Percentiles rank a stretch among this genome's conserved stretches.
These are phyloP conservation scores for Diplodus sargus DNA, from an alignment of 2,797 vertebrate genomes.

Conservation along the genomic window DNA sequence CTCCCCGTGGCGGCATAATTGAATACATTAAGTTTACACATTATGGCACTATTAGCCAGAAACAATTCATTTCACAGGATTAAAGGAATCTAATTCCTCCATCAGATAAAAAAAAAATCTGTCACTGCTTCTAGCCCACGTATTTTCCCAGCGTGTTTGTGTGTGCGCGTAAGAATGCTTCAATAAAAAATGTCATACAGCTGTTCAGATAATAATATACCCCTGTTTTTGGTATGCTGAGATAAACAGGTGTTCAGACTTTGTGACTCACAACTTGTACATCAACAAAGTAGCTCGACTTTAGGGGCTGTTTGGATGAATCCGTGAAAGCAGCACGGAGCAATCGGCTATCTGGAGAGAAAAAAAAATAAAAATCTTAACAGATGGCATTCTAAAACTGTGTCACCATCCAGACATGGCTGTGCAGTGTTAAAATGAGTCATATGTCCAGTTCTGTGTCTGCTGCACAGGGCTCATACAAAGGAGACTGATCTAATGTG, in stretches of 20 bases:
- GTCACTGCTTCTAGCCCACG: conserved; percentile 1
- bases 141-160: conserved; percentile 13
- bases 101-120: conserved; percentile 32
- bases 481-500: conserved; percentile 21
- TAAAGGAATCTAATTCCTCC: conserved; percentile 47
- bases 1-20: conserved; percentile 51
- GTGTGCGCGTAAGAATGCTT: conserved; percentile 4
- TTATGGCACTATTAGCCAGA: conserved; percentile 47
- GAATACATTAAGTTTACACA: conserved; percentile 54
- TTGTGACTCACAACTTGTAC: conserved; percentile 47
- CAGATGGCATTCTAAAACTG: conserved; percentile 60
- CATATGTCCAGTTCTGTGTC: conserved; percentile 2
- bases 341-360: conserved; percentile 51
- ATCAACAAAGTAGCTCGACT: conserved; percentile 20
- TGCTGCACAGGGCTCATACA: background rate
- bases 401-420: conserved; percentile 44
- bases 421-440: conserved; percentile 35
- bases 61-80: conserved; percentile 60
- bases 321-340: conserved; percentile 38
- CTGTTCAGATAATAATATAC: conserved; percentile 55
- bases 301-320: conserved; percentile 28
- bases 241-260: conserved; percentile 56
- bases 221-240: conserved; percentile 42
- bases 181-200: conserved; percentile 25
- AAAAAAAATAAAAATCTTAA: conserved; percentile 62